Evolutionary conservation across 1,140 invertebrate species (phyloP).

Genomic region (Zelostemma sp.): DNA sequence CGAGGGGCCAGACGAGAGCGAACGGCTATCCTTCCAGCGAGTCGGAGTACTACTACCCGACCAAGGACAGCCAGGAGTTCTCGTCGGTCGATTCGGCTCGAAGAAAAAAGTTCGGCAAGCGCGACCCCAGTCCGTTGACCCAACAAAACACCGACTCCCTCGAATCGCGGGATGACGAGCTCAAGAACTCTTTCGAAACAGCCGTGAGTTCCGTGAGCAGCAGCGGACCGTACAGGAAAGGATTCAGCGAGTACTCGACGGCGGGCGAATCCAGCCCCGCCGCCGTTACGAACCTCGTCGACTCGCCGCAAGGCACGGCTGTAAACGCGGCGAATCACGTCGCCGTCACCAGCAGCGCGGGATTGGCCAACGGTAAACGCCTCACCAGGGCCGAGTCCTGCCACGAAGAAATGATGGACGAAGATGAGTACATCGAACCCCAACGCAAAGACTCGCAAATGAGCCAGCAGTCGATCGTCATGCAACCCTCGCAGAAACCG

Average conservation of each 20-base stretch:
- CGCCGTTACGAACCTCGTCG: conserved; percentile 45
- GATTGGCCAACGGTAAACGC: conserved; percentile 53
- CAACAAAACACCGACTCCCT: conserved; percentile 72
- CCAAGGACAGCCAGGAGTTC: conserved; percentile 50
- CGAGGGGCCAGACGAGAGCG: conserved; percentile 58
- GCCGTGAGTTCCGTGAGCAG: conserved; percentile 72
- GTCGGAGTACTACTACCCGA: conserved; percentile 60
- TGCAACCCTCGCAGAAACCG: conserved; percentile 60
- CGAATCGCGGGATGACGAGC: conserved; percentile 72
- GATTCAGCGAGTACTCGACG: conserved; percentile 63
- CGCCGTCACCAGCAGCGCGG: conserved; percentile 23
- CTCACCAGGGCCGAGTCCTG: conserved; percentile 61
- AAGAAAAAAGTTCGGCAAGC: conserved; percentile 54
- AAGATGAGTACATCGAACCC: conserved; percentile 57
- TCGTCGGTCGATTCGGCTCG: conserved; percentile 46
- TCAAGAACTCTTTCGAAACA: conserved; percentile 74
- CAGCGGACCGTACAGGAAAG: conserved; percentile 64
- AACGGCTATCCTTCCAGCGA: conserved; percentile 61
- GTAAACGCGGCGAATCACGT: conserved; percentile 46
- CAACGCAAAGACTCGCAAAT: conserved; percentile 64
- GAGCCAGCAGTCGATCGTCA: conserved; percentile 57
- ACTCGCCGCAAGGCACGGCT: conserved; percentile 50
- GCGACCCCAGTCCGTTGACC: conserved; percentile 61
- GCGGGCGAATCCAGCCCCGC: conserved; percentile 56
- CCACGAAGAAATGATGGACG: conserved; percentile 55